phyloP scores from a whole-genome alignment of 2,888 invertebrate genomes.

The Cylindroiulus punctatus region DNA sequence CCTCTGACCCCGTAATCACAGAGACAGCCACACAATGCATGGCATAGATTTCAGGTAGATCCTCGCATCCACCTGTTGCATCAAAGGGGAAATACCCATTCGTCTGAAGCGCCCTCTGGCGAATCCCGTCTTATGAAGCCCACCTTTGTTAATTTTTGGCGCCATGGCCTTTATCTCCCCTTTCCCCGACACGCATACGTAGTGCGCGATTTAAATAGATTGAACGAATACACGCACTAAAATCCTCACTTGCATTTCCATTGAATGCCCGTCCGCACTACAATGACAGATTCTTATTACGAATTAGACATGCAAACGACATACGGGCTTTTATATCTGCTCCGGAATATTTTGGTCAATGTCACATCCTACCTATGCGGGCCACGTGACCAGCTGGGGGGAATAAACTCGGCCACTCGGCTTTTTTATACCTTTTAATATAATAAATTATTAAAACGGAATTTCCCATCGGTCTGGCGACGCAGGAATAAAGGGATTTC shows the following conservation, averaged over 20 bases:
- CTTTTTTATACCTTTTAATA: not conserved
- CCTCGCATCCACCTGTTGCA: not conserved
- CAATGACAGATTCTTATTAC: not conserved
- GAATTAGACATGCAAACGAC: not conserved
- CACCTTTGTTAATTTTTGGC: not conserved
- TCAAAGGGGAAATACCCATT: not conserved
- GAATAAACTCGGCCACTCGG: not conserved
- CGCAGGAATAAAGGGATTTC: not conserved
- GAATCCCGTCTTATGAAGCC: too few relatives aligned
- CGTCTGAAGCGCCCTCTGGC: not conserved
- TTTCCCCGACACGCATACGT: not conserved
- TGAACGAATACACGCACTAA: not conserved
- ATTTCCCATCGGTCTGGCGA: not conserved
- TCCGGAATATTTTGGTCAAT: not conserved
- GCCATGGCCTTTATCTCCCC: not conserved
- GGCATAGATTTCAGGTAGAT: not conserved
- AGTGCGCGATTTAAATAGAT: constrained; percentile 6
- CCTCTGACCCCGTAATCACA: not conserved
- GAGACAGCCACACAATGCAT: not conserved
- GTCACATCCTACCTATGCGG: not conserved
- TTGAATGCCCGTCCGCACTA: not conserved
- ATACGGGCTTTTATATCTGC: not conserved
- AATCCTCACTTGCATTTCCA: not conserved
- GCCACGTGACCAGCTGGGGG: too few relatives aligned
- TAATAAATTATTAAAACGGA: constrained; percentile 1